Percentiles rank a stretch among this genome's conserved stretches.
These are phyloP conservation scores for Cydia splendana DNA, from an alignment of 1,140 invertebrate genomes.

Conservation along the genomic window DNA sequence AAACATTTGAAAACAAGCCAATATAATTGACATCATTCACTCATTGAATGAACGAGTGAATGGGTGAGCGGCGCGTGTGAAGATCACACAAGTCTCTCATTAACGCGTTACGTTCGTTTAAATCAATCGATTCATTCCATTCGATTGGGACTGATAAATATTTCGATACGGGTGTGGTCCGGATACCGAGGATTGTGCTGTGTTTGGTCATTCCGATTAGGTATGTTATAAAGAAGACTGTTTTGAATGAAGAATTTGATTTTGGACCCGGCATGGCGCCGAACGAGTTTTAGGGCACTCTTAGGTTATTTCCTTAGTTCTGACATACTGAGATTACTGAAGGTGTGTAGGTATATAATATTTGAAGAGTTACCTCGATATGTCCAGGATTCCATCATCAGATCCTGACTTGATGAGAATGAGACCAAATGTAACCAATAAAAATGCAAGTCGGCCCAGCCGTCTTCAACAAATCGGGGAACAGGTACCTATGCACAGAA, in stretches of 20 bases:
- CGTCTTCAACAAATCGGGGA: too few species aligned
- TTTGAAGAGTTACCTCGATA: too few species aligned
- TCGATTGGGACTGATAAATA: conserved; percentile 34
- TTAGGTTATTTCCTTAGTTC: too few species aligned
- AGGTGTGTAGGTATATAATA: too few species aligned
- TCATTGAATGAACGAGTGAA: conserved; percentile 20
- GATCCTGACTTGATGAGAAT: too few species aligned
- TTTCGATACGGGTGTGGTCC: conserved; percentile 37
- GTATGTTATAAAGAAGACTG: neutral
- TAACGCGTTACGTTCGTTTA: conserved; percentile 35
- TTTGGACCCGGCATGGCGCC: too few species aligned
- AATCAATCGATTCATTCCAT: conserved; percentile 39
- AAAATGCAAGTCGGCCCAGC: too few species aligned
- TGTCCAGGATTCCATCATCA: too few species aligned
- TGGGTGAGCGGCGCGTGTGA: conserved; percentile 20
- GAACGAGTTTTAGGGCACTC: too few species aligned
- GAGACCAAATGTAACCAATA: too few species aligned
- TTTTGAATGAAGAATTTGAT: neutral
- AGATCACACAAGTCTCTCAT: conserved; percentile 36
- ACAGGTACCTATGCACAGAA: too few species aligned
- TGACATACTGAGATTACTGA: too few species aligned
- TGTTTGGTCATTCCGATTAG: neutral
- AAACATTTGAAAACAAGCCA: conserved; percentile 29
- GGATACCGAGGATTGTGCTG: neutral
- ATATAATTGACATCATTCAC: conserved; percentile 23